A percentile compares a stretch with the other conserved stretches of the same genome.
Evolutionary conservation across 1,140 invertebrate genomes (phyloP).

Genomic region (Fopius arisanus): DNA sequence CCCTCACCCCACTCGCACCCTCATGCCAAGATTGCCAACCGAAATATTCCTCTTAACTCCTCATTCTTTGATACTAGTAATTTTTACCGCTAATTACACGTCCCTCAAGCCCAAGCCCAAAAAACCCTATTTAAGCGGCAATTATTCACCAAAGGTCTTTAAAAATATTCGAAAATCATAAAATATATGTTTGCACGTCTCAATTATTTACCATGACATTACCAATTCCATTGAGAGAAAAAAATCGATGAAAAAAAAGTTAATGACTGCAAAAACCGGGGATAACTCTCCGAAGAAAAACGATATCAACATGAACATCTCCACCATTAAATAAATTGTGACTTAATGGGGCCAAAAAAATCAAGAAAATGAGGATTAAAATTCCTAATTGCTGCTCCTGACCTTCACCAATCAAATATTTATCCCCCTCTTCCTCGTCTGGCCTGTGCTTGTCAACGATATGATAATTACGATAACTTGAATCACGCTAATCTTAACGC

Average conservation of each 20-base stretch:
- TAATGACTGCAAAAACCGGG: background rate
- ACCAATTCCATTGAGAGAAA: background rate
- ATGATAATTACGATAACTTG: slow-evolving; percentile 3
- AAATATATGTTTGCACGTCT: background rate
- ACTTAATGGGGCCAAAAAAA: background rate
- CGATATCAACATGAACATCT: background rate
- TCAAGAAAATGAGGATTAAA: background rate
- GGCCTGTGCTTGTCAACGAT: background rate
- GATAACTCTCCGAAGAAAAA: background rate
- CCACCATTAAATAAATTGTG: background rate
- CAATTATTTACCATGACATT: slow-evolving; percentile 2
- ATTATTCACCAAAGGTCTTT: background rate
- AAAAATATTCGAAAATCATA: background rate
- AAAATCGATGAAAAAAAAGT: background rate
- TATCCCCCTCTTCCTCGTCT: background rate
- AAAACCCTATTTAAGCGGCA: background rate
- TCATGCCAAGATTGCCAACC: background rate
- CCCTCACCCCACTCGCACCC: background rate
- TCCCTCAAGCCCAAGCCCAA: background rate
- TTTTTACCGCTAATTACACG: background rate
- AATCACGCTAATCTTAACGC: slow-evolving; percentile 7
- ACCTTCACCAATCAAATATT: background rate
- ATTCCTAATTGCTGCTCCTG: background rate
- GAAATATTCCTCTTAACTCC: background rate
- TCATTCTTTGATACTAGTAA: background rate